Base-by-base conservation (phyloP, 2,888 invertebrate species). In the Zygothrica quintamaculata region DNA sequence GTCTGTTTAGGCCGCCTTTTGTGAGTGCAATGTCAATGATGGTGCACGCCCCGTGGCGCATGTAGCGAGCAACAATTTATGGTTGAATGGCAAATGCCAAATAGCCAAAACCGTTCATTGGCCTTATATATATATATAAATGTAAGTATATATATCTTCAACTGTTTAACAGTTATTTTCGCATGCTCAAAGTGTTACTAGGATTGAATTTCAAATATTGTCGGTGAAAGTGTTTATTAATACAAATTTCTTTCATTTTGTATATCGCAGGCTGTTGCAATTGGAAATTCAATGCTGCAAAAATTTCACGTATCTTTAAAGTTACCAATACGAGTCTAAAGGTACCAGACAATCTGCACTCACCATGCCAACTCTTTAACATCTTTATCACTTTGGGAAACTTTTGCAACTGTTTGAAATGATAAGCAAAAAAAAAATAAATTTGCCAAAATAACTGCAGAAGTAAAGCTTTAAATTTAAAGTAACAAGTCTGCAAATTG, bases 141-240 rank as follows among this genome's bases (percentile, higher is more conserved):
- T 37, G 40, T 18, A 25, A 42, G 37, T 31, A 25, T 39, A 43
- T 25, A 47, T 43, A 42, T 58, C 39, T 43, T 37, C 51, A 75
- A 62, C 66, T 71, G 59, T 77, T 74, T 65, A 62, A 67, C 66
- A 65, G 78, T 67, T 65, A 65, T 73, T 65, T 68, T 52, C 52
- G 65, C 58, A 36, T 29, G 66, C 53, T 47, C 46, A 42, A 34
- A 44, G 48, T 52, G 59, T 39, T 16, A 57, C 26, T 53, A 65
- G 46, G 50, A 42, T 29, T 29, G 77, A 71, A 76, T 79, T 79
- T 71, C 75, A 82, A 88, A 73, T 69, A 74, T 68, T 75, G 77
- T 60, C 53, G 87, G 87, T 78, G 87, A 87, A 87, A 87, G 87
- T 89, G 78, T 76, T 88, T 87, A 87, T 74, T 71, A 87, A 85